These are phyloP conservation scores for Caenorhabditis parvicauda DNA, from an alignment of 2,888 invertebrate species.

Conservation along the genomic window DNA sequence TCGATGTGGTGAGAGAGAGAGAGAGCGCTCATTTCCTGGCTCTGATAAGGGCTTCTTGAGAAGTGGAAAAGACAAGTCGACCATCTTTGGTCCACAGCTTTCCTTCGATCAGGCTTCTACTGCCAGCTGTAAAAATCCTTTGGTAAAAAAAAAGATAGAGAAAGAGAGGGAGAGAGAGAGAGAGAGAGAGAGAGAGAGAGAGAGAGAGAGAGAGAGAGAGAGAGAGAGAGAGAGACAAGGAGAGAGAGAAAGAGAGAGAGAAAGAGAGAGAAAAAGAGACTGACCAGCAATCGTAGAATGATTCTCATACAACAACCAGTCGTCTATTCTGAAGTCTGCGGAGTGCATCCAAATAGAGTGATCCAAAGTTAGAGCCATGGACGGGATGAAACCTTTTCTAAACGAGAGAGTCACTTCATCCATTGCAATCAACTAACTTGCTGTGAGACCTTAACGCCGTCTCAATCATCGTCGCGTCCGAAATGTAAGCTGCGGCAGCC, in stretches of 20 bases:
- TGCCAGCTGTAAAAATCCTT: constrained; percentile 55
- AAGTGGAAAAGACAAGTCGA: constrained; percentile 64
- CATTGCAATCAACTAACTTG: background rate
- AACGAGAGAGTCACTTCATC: background rate
- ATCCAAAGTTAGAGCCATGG: background rate
- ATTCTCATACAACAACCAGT: constrained; percentile 66
- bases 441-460: constrained; percentile 41
- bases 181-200: background rate
- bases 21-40: constrained; percentile 29
- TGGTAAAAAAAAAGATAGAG: too few species aligned
- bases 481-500: constrained; percentile 65
- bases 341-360: constrained; percentile 21
- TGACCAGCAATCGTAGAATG: background rate
- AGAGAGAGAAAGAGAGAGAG: constrained; percentile 5
- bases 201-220: background rate
- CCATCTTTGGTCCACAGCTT: constrained; percentile 65
- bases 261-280: background rate
- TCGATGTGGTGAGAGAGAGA: too few species aligned
- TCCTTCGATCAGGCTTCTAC: constrained; percentile 63
- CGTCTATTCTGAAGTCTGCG: constrained; percentile 63
- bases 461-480: constrained; percentile 59
- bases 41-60: constrained; percentile 65
- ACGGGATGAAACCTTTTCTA: background rate
- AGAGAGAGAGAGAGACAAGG: constrained; percentile 6
- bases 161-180: background rate